These are phyloP conservation scores for Cydia fagiglandana DNA, from an alignment of 1,140 invertebrate genomes.

Conservation along the genomic window DNA sequence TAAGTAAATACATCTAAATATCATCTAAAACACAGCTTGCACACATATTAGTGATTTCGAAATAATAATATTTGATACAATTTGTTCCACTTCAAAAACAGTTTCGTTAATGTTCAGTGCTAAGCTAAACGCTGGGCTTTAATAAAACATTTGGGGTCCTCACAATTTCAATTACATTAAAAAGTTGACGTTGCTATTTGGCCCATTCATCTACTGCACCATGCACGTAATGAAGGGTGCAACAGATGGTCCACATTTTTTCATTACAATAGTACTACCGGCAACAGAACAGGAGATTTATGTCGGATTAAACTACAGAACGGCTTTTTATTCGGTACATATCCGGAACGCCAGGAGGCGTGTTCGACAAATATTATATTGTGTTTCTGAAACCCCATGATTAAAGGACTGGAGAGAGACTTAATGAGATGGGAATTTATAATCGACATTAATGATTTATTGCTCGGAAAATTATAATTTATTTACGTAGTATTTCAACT, in stretches of 20 bases:
- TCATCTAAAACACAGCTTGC: too few relatives aligned
- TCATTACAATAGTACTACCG: slow-evolving; percentile 71
- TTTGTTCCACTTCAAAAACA: slow-evolving; percentile 39
- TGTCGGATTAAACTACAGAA: slow-evolving; percentile 72
- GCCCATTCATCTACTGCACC: slow-evolving; percentile 55
- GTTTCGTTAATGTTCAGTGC: slow-evolving; percentile 42
- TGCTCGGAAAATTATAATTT: neutral
- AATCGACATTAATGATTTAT: slow-evolving; percentile 35
- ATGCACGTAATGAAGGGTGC: slow-evolving; percentile 72
- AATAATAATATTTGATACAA: slow-evolving; percentile 26
- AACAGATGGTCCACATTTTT: slow-evolving; percentile 77
- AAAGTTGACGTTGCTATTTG: slow-evolving; percentile 66
- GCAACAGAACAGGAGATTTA: slow-evolving; percentile 65
- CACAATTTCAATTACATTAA: slow-evolving; percentile 77
- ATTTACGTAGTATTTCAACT: neutral
- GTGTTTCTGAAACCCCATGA: slow-evolving; percentile 54
- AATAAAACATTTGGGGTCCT: slow-evolving; percentile 70
- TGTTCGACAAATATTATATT: slow-evolving; percentile 62
- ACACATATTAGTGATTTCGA: neutral
- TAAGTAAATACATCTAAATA: too few relatives aligned
- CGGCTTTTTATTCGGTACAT: slow-evolving; percentile 66
- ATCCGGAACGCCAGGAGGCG: slow-evolving; percentile 67
- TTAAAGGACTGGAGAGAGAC: slow-evolving; percentile 35
- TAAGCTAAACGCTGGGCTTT: slow-evolving; percentile 50
- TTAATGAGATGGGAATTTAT: slow-evolving; percentile 30